Evolutionary conservation across 2,113 vertebrate species (phyloP).

Genomic region (Cyprinodon tularosa): DNA sequence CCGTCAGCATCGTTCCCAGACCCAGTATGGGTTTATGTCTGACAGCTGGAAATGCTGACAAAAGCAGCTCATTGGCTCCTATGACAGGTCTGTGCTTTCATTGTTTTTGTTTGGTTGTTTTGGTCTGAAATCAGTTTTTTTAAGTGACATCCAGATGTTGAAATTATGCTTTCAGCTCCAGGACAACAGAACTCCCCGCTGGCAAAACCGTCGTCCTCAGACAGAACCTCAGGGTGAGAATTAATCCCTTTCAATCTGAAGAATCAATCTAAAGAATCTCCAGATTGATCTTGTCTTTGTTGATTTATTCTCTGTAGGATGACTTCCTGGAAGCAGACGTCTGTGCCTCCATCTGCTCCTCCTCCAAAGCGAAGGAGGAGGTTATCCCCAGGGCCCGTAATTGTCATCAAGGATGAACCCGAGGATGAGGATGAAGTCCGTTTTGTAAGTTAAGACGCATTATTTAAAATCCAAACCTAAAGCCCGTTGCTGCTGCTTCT

Average conservation of each 20-base stretch:
- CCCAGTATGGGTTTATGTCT: constrained; percentile 51
- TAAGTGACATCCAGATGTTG: background rate
- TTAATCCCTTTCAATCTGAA: background rate
- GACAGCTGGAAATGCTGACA: constrained; percentile 53
- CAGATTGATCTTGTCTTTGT: background rate
- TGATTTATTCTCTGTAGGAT: constrained; percentile 37
- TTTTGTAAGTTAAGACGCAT: constrained; percentile 69
- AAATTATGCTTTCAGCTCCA: constrained; percentile 56
- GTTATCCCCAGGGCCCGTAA: constrained; percentile 76
- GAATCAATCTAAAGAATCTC: background rate
- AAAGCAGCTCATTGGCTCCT: constrained; percentile 46
- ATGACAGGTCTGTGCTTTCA: constrained; percentile 36
- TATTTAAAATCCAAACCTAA: background rate
- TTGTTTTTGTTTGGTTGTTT: background rate
- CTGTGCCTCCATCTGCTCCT: constrained; percentile 60
- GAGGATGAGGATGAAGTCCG: constrained; percentile 81
- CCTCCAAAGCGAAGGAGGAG: constrained; percentile 71
- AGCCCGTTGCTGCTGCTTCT: background rate
- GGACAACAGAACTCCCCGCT: constrained; percentile 70
- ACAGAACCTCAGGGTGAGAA: constrained; percentile 73
- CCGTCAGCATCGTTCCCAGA: constrained; percentile 71
- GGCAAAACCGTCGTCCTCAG: constrained; percentile 71
- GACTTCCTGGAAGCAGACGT: constrained; percentile 64
- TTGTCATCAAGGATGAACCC: constrained; percentile 82
- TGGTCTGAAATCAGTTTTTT: background rate